A percentile compares a stretch with the other conserved stretches of the same genome.
These are phyloP conservation scores for Cyclophora albipunctata DNA, from an alignment of 2,888 invertebrate species.

Conservation along the genomic window DNA sequence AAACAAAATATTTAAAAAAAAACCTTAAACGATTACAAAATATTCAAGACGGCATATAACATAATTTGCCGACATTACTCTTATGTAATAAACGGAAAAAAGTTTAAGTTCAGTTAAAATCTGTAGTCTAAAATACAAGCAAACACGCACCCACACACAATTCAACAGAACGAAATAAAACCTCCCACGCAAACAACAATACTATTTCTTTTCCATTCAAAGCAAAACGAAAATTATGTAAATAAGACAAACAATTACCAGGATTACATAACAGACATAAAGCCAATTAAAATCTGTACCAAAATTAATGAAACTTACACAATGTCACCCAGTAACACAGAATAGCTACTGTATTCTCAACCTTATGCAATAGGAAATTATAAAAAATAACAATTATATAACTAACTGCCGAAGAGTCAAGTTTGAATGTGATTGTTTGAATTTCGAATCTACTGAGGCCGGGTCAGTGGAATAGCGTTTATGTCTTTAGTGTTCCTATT, in stretches of 20 bases:
- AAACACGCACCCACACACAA: not conserved
- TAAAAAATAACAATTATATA: not conserved
- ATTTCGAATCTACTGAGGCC: not conserved
- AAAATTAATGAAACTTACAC: constrained; percentile 21
- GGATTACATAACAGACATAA: constrained; percentile 7
- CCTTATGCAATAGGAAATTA: constrained; percentile 12
- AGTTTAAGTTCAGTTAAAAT: too few relatives aligned
- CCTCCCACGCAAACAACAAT: too few relatives aligned
- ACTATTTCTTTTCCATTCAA: not conserved
- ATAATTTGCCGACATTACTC: too few relatives aligned
- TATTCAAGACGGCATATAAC: too few relatives aligned
- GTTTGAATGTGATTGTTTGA: too few relatives aligned
- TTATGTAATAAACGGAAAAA: too few relatives aligned
- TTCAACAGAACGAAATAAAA: not conserved
- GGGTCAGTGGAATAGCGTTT: too few relatives aligned
- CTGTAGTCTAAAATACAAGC: not conserved
- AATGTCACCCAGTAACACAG: constrained; percentile 44
- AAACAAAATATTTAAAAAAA: too few relatives aligned
- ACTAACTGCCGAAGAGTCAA: too few relatives aligned
- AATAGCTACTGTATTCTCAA: constrained; percentile 17
- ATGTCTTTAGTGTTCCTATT: too few relatives aligned
- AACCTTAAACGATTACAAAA: too few relatives aligned
- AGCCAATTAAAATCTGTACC: constrained; percentile 8
- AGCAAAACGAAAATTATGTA: not conserved
- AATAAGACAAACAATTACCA: not conserved